These are phyloP conservation scores for Nysson spinosus DNA, from an alignment of 2,888 invertebrate genomes.

Conservation along the genomic window DNA sequence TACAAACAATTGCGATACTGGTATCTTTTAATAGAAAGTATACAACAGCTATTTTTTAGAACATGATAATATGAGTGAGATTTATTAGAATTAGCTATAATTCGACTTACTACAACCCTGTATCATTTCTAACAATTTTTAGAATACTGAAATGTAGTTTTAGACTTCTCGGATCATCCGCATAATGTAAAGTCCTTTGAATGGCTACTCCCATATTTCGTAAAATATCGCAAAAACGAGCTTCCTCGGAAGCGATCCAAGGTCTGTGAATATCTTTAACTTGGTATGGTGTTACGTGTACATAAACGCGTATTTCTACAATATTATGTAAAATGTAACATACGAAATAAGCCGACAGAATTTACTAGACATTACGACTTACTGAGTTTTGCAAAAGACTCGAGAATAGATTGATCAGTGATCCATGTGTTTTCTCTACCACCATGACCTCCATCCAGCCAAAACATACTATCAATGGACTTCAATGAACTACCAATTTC, in stretches of 20 bases:
- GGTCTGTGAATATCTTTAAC: constrained; percentile 87
- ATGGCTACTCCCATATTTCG: constrained; percentile 84
- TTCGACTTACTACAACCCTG: constrained; percentile 62
- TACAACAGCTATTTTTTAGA: no score
- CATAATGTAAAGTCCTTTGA: constrained; percentile 82
- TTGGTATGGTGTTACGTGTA: constrained; percentile 96
- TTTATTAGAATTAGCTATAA: no score
- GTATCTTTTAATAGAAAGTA: no score
- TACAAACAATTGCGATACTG: no score
- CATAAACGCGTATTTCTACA: constrained; percentile 84
- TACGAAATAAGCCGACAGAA: not conserved
- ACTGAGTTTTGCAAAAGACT: constrained; percentile 86
- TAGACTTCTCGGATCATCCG: constrained; percentile 80
- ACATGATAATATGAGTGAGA: no score
- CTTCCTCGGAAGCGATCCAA: constrained; percentile 92
- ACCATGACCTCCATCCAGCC: constrained; percentile 95
- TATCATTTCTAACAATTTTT: constrained; percentile 78
- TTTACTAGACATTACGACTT: constrained; percentile 57
- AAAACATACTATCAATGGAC: constrained; percentile 87
- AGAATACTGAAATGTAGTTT: constrained; percentile 89
- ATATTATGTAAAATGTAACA: not conserved
- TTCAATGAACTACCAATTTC: constrained; percentile 83
- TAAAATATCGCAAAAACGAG: constrained; percentile 84
- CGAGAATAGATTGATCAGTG: constrained; percentile 85
- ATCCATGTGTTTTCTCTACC: constrained; percentile 94